Base-by-base conservation (phyloP, 2,888 invertebrate species). In the Platypus cylindrus region DNA sequence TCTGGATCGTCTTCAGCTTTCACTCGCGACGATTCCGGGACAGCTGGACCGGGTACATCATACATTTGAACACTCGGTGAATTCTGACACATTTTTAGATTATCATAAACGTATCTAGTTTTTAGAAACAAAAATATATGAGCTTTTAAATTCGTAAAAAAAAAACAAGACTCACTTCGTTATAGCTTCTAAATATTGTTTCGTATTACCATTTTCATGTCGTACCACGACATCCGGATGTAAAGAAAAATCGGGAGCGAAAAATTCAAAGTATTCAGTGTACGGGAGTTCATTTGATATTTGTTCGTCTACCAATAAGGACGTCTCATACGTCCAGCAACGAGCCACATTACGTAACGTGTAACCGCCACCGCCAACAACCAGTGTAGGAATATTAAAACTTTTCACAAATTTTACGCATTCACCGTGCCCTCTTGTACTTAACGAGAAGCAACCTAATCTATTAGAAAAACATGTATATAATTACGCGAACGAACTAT, bases 301-400 rank as follows among this genome's bases (percentile, higher is more conserved):
- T 40, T 77, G 78, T 53, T 94, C 90, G 53, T 94, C 94, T 0
- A 95, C 76, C 2, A 97, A 64, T 1, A 98, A 64, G 0, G 95
- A 89, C 0, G 98, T 99, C 64, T 98, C 98, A 52, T 94, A 94
- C 0, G 97, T 94, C 98, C 98, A 99, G 59, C 95, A 97, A 3
- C 98, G 71, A 0, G 98, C 97, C 0, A 98, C 97, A 60, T 98
- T 98, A 17, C 93, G 70, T 15, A 95, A 66, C 0, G 95, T 98
- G 59, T 97, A 98, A 2, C 80, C 63, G 1, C 82, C 82, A 5
- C 82, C 70, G 14, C 78, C 79, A 0, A 63, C 61, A 0, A 63
- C 61, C 29, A 63, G 64, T 4, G 94, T 76, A 0, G 98, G 98
- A 4, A 97, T 75, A 55, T 89, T 87, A 11, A 94, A 65, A 40